Percentiles rank a stretch among this genome's conserved stretches.
Conservation (phyloP, 2,797 vertebrate genomes). For the Diglossa cyanea region DNA sequence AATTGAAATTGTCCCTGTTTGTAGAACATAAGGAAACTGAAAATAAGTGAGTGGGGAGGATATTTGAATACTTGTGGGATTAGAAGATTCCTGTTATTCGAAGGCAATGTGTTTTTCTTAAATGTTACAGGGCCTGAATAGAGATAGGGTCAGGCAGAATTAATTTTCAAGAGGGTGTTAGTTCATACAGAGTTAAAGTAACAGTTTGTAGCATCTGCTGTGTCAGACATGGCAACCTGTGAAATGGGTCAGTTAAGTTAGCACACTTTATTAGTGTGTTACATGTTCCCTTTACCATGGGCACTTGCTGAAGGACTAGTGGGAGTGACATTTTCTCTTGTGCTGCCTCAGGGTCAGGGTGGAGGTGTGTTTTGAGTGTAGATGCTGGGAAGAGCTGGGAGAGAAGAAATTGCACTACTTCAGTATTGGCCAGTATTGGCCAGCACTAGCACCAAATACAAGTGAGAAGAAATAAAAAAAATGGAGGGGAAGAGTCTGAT, state of each 20-base stretch:
- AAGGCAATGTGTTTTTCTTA: background rate
- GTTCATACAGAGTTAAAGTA: background rate
- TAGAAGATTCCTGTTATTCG: background rate
- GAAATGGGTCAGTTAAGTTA: background rate
- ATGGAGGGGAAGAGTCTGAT: background rate
- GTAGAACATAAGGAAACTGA: background rate
- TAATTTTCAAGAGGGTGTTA: background rate
- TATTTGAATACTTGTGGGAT: background rate
- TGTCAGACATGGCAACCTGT: background rate
- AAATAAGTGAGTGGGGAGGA: background rate
- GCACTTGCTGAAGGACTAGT: background rate
- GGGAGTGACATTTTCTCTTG: background rate
- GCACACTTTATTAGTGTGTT: background rate
- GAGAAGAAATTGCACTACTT: background rate
- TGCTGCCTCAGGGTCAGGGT: background rate
- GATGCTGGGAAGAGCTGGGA: background rate
- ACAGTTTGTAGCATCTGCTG: background rate
- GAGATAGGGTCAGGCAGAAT: background rate
- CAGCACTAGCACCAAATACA: constrained; percentile 40
- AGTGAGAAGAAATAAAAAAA: background rate
- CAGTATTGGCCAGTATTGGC: background rate
- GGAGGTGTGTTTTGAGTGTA: background rate
- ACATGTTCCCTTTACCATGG: fast-evolving
- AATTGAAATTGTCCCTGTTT: fast-evolving
- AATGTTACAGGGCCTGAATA: background rate